Percentiles rank a stretch among this genome's conserved stretches.
phyloP scores from a whole-genome alignment of 2,888 invertebrate genomes.

The Pollenia labialis region DNA sequence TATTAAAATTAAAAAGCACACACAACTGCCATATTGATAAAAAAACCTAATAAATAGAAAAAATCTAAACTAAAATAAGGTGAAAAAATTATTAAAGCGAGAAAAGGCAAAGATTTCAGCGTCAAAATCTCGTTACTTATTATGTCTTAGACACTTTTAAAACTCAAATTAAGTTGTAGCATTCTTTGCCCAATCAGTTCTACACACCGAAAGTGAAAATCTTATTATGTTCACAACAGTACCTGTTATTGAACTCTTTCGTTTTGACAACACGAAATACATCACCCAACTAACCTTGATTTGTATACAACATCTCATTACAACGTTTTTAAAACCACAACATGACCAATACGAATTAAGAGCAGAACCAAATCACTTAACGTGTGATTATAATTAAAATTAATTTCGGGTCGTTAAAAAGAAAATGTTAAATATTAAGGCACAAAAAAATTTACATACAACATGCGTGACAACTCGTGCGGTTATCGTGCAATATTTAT shows the following conservation, averaged over 20 bases:
- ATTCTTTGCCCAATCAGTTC: background rate
- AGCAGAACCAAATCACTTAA: slow-evolving; percentile 23
- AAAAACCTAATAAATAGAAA: too few relatives aligned
- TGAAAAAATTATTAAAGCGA: too few relatives aligned
- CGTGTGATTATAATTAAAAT: slow-evolving; percentile 55
- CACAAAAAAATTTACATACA: slow-evolving; percentile 49
- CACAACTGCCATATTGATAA: too few relatives aligned
- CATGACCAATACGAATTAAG: slow-evolving; percentile 13
- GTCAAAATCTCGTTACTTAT: too few relatives aligned
- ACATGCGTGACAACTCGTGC: slow-evolving; percentile 75
- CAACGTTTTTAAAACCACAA: background rate
- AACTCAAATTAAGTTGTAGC: background rate
- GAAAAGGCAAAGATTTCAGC: too few relatives aligned
- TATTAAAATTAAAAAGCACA: too few relatives aligned
- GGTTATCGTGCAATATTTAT: slow-evolving; percentile 70
- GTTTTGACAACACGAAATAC: background rate
- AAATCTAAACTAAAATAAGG: too few relatives aligned
- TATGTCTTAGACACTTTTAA: too few relatives aligned
- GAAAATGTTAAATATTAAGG: slow-evolving; percentile 13
- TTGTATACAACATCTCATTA: background rate
- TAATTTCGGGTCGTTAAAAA: slow-evolving; percentile 62
- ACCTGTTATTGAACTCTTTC: background rate
- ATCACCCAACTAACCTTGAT: slow-evolving; percentile 34
- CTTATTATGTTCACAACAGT: background rate
- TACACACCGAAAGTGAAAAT: background rate